Percentiles rank a stretch among this genome's conserved stretches.
These are phyloP conservation scores for Neostethus bicornis DNA, from an alignment of 2,797 vertebrate genomes.

Conservation along the genomic window DNA sequence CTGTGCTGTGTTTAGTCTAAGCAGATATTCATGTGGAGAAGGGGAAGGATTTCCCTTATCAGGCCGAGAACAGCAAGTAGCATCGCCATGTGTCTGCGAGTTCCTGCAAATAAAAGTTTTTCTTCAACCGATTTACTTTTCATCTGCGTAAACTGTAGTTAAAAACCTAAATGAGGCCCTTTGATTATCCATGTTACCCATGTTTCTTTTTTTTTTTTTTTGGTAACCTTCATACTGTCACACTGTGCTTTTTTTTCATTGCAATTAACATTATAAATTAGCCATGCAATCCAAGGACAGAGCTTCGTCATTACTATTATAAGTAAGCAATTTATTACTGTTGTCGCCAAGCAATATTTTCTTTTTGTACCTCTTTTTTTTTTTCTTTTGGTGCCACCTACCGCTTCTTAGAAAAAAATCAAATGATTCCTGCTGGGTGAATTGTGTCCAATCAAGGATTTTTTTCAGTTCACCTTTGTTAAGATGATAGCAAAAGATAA, in stretches of 20 bases:
- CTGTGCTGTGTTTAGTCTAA: conserved; percentile 57
- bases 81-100: conserved; percentile 1
- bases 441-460: conserved; percentile 41
- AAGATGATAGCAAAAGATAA: not conserved
- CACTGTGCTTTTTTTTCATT: not conserved
- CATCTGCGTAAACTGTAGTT: conserved; percentile 23
- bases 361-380: too few relatives aligned
- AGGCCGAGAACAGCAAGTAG: conserved; percentile 33
- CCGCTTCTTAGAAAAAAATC: too few relatives aligned
- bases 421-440: conserved; percentile 8
- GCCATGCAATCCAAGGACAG: not conserved
- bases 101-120: conserved; percentile 14
- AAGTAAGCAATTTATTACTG: too few relatives aligned
- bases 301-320: too few relatives aligned
- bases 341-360: too few relatives aligned
- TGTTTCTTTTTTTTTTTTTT: not conserved
- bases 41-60: conserved; percentile 36
- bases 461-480: not conserved
- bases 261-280: not conserved
- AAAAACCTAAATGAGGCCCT: conserved; percentile 4
- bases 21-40: conserved; percentile 57
- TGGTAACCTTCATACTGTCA: conserved; percentile 17
- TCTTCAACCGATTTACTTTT: conserved; percentile 8
- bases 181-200: not conserved
- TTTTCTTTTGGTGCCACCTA: too few relatives aligned